Evolutionary conservation across 1,140 invertebrate genomes (phyloP).

Genomic region (Hylaeus anthracinus): DNA sequence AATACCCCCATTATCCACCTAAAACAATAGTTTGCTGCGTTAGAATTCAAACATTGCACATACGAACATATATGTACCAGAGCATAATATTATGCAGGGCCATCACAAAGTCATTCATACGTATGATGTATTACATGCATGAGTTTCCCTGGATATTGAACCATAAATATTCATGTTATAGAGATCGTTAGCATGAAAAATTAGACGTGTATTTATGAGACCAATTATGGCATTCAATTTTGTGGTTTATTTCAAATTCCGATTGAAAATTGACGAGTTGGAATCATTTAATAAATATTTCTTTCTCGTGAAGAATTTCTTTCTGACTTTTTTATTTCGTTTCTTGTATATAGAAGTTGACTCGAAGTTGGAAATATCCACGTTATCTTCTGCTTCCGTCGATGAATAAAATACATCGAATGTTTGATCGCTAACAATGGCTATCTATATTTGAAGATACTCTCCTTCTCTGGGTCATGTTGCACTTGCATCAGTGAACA

Average conservation of each 20-base stretch:
- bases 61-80: not conserved
- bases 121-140: too few relatives aligned
- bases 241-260: not conserved
- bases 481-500: too few relatives aligned
- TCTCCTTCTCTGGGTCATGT: not conserved
- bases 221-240: not conserved
- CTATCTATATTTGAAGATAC: not conserved
- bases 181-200: not conserved
- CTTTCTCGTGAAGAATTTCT: too few relatives aligned
- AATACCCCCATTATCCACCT: conserved; percentile 10
- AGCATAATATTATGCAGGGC: not conserved
- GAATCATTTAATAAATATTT: not conserved
- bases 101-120: not conserved
- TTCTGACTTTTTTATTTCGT: too few relatives aligned
- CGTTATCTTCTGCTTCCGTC: too few relatives aligned
- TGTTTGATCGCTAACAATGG: too few relatives aligned
- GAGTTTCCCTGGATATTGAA: not conserved
- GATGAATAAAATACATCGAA: too few relatives aligned
- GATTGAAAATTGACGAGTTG: not conserved
- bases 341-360: too few relatives aligned
- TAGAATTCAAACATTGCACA: not conserved
- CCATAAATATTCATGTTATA: not conserved
- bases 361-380: too few relatives aligned
- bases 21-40: conserved; percentile 1
- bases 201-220: not conserved